phyloP scores from a whole-genome alignment of 2,113 vertebrate species.

The Rhea pennata region DNA sequence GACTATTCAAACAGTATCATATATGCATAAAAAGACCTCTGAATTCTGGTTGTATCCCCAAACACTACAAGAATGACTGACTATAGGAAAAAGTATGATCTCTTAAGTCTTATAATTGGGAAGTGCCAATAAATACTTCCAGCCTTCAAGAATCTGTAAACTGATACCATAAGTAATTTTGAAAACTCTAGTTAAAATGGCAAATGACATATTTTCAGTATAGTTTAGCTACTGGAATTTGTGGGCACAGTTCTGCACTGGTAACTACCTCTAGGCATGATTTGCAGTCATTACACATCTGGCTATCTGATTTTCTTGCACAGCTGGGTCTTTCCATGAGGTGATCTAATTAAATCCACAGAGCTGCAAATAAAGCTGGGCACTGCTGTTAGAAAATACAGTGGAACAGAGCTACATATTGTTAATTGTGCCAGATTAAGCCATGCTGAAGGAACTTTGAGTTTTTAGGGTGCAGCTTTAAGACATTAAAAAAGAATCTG shows the following conservation, averaged over 20 bases:
- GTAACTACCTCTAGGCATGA: accelerated
- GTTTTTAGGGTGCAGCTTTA: neutral
- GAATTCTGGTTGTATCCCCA: neutral
- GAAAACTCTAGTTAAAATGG: neutral
- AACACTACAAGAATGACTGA: neutral
- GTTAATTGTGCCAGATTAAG: no score
- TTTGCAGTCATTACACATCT: accelerated
- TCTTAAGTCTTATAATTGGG: neutral
- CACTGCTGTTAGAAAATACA: accelerated
- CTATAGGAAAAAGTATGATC: neutral
- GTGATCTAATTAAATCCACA: accelerated
- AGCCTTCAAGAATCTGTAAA: neutral
- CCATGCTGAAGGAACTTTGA: accelerated
- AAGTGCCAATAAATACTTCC: neutral
- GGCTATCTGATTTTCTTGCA: accelerated
- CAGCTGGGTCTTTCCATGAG: accelerated
- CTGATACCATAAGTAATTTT: neutral
- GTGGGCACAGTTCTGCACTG: neutral
- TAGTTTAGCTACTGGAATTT: neutral
- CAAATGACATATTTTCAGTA: neutral
- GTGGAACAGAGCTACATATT: neutral
- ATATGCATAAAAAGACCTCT: neutral
- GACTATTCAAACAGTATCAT: neutral
- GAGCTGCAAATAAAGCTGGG: accelerated
- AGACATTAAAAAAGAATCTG: neutral